Percentiles rank a stretch among this genome's conserved stretches.
Evolutionary conservation across 37 sponge, comb jelly and placozoan species (phyloP).

Genomic region (Dysidea cf. avara): DNA sequence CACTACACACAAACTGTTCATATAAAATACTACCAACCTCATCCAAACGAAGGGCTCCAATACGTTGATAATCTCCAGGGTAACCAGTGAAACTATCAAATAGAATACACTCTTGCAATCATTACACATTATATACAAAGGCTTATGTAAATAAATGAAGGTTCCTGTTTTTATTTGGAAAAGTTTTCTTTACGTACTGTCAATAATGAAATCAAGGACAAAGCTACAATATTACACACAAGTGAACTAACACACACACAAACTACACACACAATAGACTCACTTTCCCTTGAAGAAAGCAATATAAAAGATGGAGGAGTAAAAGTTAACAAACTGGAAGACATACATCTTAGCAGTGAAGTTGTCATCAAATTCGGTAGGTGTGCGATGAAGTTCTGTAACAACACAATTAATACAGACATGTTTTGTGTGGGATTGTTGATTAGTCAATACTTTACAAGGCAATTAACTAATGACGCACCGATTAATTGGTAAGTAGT

Average conservation of each 20-base stretch:
- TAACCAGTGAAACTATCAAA: conserved; percentile 68
- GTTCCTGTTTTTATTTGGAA: not conserved
- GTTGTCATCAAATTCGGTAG: conserved; percentile 95
- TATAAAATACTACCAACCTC: conserved; percentile 31
- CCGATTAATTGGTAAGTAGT: no score
- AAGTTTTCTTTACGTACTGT: no score
- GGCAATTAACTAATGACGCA: no score
- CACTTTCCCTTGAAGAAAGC: conserved; percentile 94
- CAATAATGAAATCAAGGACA: no score
- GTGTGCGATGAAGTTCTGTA: conserved; percentile 94
- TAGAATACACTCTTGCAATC: not conserved
- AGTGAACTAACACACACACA: no score
- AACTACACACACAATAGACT: conserved; percentile 10
- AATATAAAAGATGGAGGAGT: conserved; percentile 89
- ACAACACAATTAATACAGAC: no score
- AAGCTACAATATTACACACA: no score
- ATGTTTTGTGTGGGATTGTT: no score
- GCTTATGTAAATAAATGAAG: not conserved
- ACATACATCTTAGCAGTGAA: conserved; percentile 94
- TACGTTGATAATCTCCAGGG: conserved; percentile 74
- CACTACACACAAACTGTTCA: not conserved
- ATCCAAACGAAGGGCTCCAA: conserved; percentile 74
- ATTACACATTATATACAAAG: not conserved
- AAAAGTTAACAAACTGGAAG: conserved; percentile 93
- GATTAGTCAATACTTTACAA: no score